Evolutionary conservation across 2,797 vertebrate species (phyloP), one percentile per base, ranked within the genome.

Genomic region (Syngnathus acus): DNA sequence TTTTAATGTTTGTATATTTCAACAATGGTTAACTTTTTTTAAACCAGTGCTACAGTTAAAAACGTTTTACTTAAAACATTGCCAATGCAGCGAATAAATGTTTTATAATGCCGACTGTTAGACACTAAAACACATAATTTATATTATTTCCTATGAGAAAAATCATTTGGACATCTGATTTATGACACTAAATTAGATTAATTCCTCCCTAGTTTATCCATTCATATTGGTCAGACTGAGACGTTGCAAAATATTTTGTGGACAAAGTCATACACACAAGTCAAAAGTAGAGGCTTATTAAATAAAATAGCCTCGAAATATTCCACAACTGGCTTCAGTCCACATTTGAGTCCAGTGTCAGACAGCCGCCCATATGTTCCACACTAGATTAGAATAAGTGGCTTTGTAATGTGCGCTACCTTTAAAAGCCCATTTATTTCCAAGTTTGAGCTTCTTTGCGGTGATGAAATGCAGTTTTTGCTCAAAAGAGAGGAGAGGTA

Each of bases 351-450:
- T 82, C 75, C 79, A 51, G 75, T 10, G 70, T 72, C 70, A 59
- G 78, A 84, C 86, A 77, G 81, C 75, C 73, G 82, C 85, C 86
- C 89, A 88, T 89, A 90, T 87, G 87, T 79, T 83, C 78, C 87
- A 84, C 69, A 37, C 75, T 81, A 81, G 84, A 83, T 86, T 88
- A 84, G 79, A 67, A 80, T 21, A 23, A 53, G 50, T 53, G 50
- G n/a, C n/a, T 82, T 80, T 82, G 77, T 82, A 82, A 80, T 65
- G 65, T 58, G 42, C 72, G 80, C 81, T 87, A 82, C 85, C 86
- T 89, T 91, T 90, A 90, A 88, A 90, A 89, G 81, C 66, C 80
- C 79, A 90, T 89, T 89, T 88, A 87, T 88, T 89, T 82, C 85
- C 78, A 82, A 85, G 76, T 85, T 66, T 75, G 75, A 83, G 81